phyloP scores from a whole-genome alignment of 1,140 invertebrate species.

The Pseudomyrmex cubaensis region DNA sequence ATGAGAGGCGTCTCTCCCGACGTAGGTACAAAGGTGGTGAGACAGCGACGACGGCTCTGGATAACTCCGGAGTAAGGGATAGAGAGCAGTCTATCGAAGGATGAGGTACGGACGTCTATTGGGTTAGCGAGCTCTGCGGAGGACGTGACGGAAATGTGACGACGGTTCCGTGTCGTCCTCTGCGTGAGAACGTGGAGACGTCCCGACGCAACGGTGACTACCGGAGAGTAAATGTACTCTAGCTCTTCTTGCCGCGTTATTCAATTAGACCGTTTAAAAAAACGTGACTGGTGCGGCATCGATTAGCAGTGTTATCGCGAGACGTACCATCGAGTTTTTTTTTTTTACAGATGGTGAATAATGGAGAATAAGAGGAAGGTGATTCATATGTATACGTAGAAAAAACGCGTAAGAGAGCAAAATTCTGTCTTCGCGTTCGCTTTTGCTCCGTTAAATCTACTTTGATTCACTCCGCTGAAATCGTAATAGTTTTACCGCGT shows the following conservation, averaged over 20 bases:
- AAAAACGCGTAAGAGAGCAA: not conserved
- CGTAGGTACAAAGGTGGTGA: conserved; percentile 52
- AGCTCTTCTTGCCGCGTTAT: not conserved
- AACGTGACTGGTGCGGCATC: conserved; percentile 42
- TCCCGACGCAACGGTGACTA: conserved; percentile 24
- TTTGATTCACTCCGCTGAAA: conserved; percentile 18
- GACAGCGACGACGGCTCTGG: conserved; percentile 23
- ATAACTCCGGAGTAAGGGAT: conserved; percentile 53
- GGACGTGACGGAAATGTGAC: conserved; percentile 76
- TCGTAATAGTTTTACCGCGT: conserved; percentile 8
- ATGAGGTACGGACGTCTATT: conserved; percentile 67
- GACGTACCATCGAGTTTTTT: conserved; percentile 1
- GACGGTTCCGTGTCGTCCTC: conserved; percentile 43
- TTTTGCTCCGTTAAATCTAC: conserved; percentile 7
- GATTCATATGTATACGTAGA: not conserved
- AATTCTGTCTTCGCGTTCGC: conserved; percentile 6
- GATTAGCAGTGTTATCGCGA: conserved; percentile 17
- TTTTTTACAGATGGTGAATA: not conserved
- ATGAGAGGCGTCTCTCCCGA: conserved; percentile 22
- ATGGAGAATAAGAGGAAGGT: not conserved
- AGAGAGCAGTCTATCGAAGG: conserved; percentile 63
- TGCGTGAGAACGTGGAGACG: conserved; percentile 51
- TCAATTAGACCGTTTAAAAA: conserved; percentile 44
- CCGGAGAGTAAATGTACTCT: not conserved
- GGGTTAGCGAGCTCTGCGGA: conserved; percentile 67